Percentiles rank a stretch among this genome's conserved stretches.
Conservation (phyloP, 2,888 invertebrate species). For the Hyppa rectilinea region DNA sequence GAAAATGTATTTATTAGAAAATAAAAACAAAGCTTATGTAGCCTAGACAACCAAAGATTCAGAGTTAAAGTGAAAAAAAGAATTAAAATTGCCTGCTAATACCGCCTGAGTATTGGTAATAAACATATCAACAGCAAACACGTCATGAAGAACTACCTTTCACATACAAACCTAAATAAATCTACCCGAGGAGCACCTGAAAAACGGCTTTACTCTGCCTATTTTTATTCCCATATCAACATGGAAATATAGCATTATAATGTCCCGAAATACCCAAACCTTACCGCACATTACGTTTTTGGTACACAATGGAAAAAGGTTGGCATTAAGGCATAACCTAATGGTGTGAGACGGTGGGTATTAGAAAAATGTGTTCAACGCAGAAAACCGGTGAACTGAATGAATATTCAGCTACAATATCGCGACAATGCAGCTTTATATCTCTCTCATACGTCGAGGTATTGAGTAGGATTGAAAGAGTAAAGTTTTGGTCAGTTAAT, state of each 20-base stretch:
- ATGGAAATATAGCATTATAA: slow-evolving; percentile 61
- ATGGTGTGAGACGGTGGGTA: slow-evolving; percentile 73
- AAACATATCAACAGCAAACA: slow-evolving; percentile 5
- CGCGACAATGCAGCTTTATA: slow-evolving; percentile 44
- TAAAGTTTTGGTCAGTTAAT: slow-evolving; percentile 27
- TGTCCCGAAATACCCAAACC: slow-evolving; percentile 61
- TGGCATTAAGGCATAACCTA: slow-evolving; percentile 75
- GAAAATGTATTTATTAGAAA: not conserved
- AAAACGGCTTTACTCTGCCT: slow-evolving; percentile 38
- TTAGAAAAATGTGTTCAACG: slow-evolving; percentile 76
- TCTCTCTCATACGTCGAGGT: slow-evolving; percentile 29
- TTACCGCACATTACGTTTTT: slow-evolving; percentile 55
- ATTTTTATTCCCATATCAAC: slow-evolving; percentile 56
- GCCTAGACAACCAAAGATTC: too few relatives aligned
- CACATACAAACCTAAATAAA: slow-evolving; percentile 44
- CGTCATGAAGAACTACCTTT: not conserved
- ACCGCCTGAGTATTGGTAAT: not conserved
- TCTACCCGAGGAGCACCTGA: slow-evolving; percentile 33
- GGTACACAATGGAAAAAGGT: slow-evolving; percentile 66
- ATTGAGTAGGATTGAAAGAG: slow-evolving; percentile 22
- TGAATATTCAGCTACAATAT: slow-evolving; percentile 65
- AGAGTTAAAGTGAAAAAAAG: not conserved
- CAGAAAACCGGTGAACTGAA: slow-evolving; percentile 68
- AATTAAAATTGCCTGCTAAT: slow-evolving; percentile 1
- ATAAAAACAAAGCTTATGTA: not conserved